Evolutionary conservation across 2,113 vertebrate species (phyloP).

Genomic region (Chaetura pelagica): DNA sequence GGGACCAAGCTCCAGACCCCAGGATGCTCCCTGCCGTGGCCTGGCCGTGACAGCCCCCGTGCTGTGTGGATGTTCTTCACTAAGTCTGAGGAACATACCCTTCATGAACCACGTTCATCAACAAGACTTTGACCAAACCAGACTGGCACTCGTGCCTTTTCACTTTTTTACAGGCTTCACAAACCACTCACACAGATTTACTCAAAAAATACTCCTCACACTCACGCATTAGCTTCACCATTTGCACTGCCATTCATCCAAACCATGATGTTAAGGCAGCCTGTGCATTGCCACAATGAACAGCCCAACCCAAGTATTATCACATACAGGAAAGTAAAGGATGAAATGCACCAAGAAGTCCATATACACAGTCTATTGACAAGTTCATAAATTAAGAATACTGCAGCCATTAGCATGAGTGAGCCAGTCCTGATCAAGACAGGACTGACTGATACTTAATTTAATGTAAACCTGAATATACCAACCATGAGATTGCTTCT

Average conservation of each 20-base stretch:
- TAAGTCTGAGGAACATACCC: neutral
- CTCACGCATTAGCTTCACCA: neutral
- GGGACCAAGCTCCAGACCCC: neutral
- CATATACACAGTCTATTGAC: neutral
- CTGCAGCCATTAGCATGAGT: neutral
- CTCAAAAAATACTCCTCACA: neutral
- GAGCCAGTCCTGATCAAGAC: neutral
- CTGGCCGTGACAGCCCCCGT: neutral
- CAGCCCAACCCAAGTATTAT: neutral
- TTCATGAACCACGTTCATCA: neutral
- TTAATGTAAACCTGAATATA: neutral
- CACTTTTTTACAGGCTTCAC: neutral
- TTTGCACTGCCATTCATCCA: neutral
- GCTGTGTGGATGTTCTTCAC: neutral
- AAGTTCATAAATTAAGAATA: neutral
- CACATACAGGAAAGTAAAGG: neutral
- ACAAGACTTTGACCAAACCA: neutral
- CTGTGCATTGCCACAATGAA: rapidly evolving
- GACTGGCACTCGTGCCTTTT: neutral
- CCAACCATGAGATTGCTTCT: neutral
- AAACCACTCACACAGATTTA: neutral
- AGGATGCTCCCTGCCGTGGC: neutral
- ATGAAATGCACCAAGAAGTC: neutral
- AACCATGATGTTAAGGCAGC: neutral
- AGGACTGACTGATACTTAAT: neutral